Base-by-base conservation (phyloP, 2,888 invertebrate genomes). In the Chymomyza procnemis region DNA sequence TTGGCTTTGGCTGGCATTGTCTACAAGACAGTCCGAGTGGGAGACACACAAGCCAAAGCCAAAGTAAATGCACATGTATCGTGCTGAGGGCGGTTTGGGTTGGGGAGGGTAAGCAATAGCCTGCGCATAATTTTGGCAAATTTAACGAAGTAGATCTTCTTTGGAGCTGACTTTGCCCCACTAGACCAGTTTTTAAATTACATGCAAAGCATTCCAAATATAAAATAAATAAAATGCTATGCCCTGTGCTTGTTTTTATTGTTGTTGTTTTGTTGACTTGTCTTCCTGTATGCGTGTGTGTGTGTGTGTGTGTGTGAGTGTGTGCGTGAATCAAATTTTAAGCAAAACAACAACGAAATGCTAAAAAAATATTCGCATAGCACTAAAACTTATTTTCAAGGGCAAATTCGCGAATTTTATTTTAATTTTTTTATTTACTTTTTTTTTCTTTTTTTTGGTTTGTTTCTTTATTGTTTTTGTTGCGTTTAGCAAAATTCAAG, bases 131-230 rank as follows among this genome's bases (percentile, higher is more conserved):
- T 89, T 89, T 88, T 89, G 80, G 88, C 88, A 88, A 85, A 84
- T 77, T 79, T 80, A 78, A 79, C 86, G 80, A 87, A 87, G 88
- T 82, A 87, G 88, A 84, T 83, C 83, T 74, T 26, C 26, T 26
- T 26, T 26, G 26, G 26, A 26, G 74, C 67, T 64, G 46, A 63
- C 61, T 69, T 59, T 68, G 67, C 73, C 84, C 82, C 82, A 73
- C 82, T 87, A 87, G 87, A 83, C 87, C 86, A 87, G 87, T 87
- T 83, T 85, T 84, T 79, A 85, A 88, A 88, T 88, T 89, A 89
- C 88, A 88, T 88, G 88, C 86, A 85, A 85, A 84, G 82, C 85
- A 83, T 83, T 87, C 83, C 66, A 74, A 87, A 87, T 26, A 6
- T 26, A 85, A 80, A 86, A 83, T 83, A 83, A 85, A 85, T 83